Percentiles rank a stretch among this genome's conserved stretches.
Conservation (phyloP, 2,113 vertebrate genomes). For the Callaeas wilsoni region DNA sequence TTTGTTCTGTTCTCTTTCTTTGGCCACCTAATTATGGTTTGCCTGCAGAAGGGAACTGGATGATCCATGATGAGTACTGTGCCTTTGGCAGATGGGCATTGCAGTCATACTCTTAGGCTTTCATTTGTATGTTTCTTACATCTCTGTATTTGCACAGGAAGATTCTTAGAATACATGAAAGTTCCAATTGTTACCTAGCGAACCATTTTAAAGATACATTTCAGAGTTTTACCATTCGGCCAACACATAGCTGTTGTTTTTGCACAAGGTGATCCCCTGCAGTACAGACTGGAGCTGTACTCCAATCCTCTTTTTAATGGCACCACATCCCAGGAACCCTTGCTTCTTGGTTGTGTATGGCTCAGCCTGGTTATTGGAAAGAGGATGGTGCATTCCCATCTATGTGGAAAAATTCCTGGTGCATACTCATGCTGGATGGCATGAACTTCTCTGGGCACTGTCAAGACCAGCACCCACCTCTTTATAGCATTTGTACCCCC, state of each 20-base stretch:
- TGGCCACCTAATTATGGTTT: not conserved
- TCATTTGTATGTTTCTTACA: not conserved
- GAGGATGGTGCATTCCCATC: not conserved
- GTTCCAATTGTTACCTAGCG: not conserved
- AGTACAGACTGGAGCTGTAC: not conserved
- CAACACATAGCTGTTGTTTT: not conserved
- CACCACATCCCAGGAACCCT: not conserved
- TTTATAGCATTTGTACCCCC: not conserved
- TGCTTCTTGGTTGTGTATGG: not conserved
- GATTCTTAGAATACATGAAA: not conserved
- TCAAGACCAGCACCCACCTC: not conserved
- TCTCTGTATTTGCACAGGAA: not conserved
- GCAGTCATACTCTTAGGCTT: not conserved
- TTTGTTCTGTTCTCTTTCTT: constrained; percentile 21
- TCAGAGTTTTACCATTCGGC: not conserved
- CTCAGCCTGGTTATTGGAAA: not conserved
- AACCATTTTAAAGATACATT: not conserved
- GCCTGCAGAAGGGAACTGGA: not conserved
- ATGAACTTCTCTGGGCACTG: not conserved
- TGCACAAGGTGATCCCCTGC: not conserved
- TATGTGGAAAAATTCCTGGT: not conserved
- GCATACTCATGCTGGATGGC: not conserved
- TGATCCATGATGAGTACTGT: not conserved
- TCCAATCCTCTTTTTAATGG: not conserved
- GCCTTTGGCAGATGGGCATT: not conserved